Conservation (phyloP, 2,113 vertebrate species). For the Hymenochirus boettgeri region DNA sequence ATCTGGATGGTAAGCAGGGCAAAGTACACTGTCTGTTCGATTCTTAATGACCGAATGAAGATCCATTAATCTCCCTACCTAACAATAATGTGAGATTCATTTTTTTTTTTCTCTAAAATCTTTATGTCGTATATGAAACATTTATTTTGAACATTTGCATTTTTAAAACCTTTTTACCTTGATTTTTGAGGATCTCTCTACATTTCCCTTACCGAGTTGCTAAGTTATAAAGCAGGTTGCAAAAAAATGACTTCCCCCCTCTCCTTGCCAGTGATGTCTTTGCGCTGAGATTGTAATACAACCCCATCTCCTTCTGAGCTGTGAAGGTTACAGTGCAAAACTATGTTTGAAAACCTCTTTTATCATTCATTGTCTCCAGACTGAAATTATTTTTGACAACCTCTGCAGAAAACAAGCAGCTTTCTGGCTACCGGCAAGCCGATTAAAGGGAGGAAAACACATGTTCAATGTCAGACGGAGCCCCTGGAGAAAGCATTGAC, state of each 20-base stretch:
- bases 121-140: constrained; percentile 30
- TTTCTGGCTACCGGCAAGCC: constrained; percentile 77
- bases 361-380: constrained; percentile 81
- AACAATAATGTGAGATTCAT: constrained; percentile 17
- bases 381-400: constrained; percentile 82
- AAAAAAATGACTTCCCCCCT: constrained; percentile 51
- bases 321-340: constrained; percentile 71
- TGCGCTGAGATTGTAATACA: constrained; percentile 70
- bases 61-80: constrained; percentile 23
- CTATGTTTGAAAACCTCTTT: constrained; percentile 77
- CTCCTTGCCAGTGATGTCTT: constrained; percentile 46
- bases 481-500: constrained; percentile 75
- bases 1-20: not conserved
- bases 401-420: constrained; percentile 77
- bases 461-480: constrained; percentile 85
- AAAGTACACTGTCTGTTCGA: constrained; percentile 27
- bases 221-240: constrained; percentile 65
- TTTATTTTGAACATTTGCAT: constrained; percentile 36
- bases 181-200: not conserved
- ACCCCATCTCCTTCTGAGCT: constrained; percentile 70
- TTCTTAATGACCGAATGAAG: constrained; percentile 24
- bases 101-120: constrained; percentile 29
- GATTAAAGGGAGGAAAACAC: constrained; percentile 92
- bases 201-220: constrained; percentile 46
- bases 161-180: constrained; percentile 29